Evolutionary conservation across 1,140 invertebrate species (phyloP), one percentile per base, ranked within the genome.

Genomic region (Parasteatoda tepidariorum): DNA sequence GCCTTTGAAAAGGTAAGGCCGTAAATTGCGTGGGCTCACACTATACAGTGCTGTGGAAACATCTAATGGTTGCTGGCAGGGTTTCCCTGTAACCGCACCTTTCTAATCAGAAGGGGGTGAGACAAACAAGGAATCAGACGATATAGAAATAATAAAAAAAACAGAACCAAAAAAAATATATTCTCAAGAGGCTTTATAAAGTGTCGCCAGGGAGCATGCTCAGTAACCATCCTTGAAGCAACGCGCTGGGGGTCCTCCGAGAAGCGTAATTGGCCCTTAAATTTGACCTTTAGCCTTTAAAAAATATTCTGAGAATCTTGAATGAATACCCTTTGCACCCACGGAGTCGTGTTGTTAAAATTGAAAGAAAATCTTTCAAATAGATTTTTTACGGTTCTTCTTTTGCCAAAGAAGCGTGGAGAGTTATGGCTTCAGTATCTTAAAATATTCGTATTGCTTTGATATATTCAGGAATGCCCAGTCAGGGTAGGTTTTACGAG

Each of bases 221-320:
- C 68, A 38, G 30, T 57, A 73, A 73, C 28, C n/a, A n/a, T 13
- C 38, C 38, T 48, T 48, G 62, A 24, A 33, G 9, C 31, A 15
- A 41, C 74, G 13, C 61, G 6, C 15, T 78, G 38, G 73, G 74
- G 74, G 74, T 38, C 33, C 13, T 66, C n/a, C 15, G 28, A 41
- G 61, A 78, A 15, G 30, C 55, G 31, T 78, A 78, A 78, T 78
- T 78, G 74, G 74, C 74, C 74, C 74, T 66, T 78, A 78, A 66
- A 41, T 30, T 66, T 61, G 74, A 78, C 64, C 74, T 38, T 38
- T 78, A 57, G 66, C 74, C 62, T n/a, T 55, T 54, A 41, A n/a
- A 26, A 24, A 68, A 15, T 48, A 2, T 18, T 18, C 18, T 48
- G 38, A 48, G 38, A 48, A 48, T 48, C 18, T 18, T 48, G 38